Evolutionary conservation across 2,888 invertebrate species (phyloP), one percentile per base, ranked within the genome.

Genomic region (Calephelis perditalis): DNA sequence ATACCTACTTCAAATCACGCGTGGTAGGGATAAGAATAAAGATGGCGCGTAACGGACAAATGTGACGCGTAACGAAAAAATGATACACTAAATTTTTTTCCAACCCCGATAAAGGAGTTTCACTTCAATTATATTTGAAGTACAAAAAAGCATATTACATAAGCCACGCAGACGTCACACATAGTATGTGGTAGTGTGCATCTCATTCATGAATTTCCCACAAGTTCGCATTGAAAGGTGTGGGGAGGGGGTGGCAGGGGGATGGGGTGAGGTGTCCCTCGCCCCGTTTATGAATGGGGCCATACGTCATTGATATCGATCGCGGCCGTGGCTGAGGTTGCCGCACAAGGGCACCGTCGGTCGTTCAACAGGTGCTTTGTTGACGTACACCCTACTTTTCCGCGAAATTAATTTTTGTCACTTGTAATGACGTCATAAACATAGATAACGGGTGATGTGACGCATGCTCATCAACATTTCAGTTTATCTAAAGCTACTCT

Each of bases 291-390:
- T 90, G 89, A 90, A 90, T 90, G 89, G 81, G 86, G 86, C 71
- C 80, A 79, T 84, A 89, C 89, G 89, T 90, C 89, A 90, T 82
- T 73, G 73, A 70, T 77, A 86, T 88, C 84, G 89, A 90, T 77
- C 79, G 70, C 70, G 67, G 70, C 71, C 68, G 62, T 64, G 74
- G 75, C 66, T 73, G 76, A 81, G 86, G 87, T 82, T 84, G 79
- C 73, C 81, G 70, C 79, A 79, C 87, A 88, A 89, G 87, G 89
- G 76, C 86, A 71, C 72, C 67, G 65, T 62, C 73, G 76, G 66
- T 71, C 75, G 74, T 74, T 76, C 87, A 86, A 89, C 88, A 88
- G 86, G 88, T 88, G 81, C 74, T 69, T 73, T 72, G 65, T 72
- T 85, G 84, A 86, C 86, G 86, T 86, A 83, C 75, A 67, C 67